phyloP scores from a whole-genome alignment of 1,140 invertebrate genomes.

The Formica exsecta region DNA sequence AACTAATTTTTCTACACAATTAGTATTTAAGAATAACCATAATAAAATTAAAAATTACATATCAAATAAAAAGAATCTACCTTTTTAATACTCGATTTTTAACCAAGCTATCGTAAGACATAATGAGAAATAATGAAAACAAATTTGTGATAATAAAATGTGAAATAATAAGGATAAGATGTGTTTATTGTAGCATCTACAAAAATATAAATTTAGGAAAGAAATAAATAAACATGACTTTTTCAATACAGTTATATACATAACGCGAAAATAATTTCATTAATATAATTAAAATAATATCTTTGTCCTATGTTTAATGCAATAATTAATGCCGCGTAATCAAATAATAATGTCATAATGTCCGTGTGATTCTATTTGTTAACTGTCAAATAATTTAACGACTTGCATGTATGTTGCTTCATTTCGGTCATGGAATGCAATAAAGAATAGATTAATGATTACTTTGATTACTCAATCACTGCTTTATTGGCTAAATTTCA shows the following conservation, averaged over 20 bases:
- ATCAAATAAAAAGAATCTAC: neutral
- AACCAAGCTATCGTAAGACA: neutral
- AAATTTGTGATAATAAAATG: neutral
- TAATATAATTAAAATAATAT: neutral
- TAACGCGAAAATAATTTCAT: neutral
- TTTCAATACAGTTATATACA: too few species aligned
- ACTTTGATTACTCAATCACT: neutral
- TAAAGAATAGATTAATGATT: conserved; percentile 5
- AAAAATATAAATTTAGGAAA: too few species aligned
- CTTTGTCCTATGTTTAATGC: neutral
- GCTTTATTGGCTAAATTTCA: neutral
- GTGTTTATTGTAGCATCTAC: too few species aligned
- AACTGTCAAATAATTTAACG: conserved; percentile 30
- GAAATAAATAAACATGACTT: too few species aligned
- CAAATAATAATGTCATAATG: neutral
- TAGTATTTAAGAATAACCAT: neutral
- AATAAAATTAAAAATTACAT: neutral
- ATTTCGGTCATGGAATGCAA: neutral
- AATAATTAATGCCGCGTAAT: neutral
- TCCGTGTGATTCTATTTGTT: neutral
- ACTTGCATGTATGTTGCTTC: neutral
- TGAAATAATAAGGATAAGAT: neutral
- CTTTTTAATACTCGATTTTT: neutral
- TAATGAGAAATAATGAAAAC: neutral
- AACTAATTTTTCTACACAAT: neutral